A percentile compares a stretch with the other conserved stretches of the same genome.
These are phyloP conservation scores for Urosaurus nigricauda DNA, from an alignment of 2,797 vertebrate species.

Conservation along the genomic window DNA sequence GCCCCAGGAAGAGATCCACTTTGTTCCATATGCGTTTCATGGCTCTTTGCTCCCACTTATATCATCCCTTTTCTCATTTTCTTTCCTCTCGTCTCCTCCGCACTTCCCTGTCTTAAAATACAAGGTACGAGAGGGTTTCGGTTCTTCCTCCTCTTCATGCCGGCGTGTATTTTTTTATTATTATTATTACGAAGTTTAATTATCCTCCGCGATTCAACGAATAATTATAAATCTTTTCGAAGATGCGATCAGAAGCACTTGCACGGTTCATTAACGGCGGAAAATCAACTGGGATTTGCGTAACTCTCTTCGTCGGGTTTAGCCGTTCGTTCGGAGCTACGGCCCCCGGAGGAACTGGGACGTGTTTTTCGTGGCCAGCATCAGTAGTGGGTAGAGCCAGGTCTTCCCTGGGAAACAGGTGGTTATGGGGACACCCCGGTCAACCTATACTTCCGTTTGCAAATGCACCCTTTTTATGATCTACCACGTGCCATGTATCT, in stretches of 20 bases:
- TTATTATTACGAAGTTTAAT: slow-evolving; percentile 81
- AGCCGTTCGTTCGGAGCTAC: slow-evolving; percentile 54
- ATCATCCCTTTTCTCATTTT: background rate
- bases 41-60: background rate
- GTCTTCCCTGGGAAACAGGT: background rate
- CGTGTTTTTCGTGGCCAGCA: background rate
- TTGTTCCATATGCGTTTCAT: background rate
- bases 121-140: background rate
- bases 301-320: slow-evolving; percentile 76
- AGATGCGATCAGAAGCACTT: slow-evolving; percentile 82
- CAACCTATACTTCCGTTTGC: background rate
- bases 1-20: background rate
- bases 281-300: slow-evolving; percentile 80
- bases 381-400: accelerated
- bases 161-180: slow-evolving; percentile 47
- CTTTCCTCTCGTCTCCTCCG: background rate
- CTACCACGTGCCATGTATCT: too few relatives aligned
- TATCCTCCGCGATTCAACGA: slow-evolving; percentile 82
- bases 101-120: slow-evolving; percentile 9
- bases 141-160: slow-evolving; percentile 16
- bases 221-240: slow-evolving; percentile 85
- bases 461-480: background rate
- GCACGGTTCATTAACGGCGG: slow-evolving; percentile 79
- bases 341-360: slow-evolving; percentile 17
- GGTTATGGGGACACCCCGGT: background rate